A percentile compares a stretch with the other conserved stretches of the same genome.
Evolutionary conservation across 2,888 invertebrate species (phyloP).

Genomic region (Callimorpha dominula): DNA sequence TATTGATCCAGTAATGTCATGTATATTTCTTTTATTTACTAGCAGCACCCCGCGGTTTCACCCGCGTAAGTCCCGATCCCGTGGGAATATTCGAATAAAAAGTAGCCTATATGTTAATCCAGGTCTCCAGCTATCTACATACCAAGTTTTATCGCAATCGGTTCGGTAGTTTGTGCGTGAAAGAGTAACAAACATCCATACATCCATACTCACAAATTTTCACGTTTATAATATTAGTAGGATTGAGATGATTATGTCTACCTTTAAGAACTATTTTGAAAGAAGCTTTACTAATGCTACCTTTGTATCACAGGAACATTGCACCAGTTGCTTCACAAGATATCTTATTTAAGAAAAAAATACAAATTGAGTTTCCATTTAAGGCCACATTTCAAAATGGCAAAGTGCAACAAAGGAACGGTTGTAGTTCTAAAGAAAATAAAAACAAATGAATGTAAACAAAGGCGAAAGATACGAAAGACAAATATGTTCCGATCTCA

Average conservation of each 20-base stretch:
- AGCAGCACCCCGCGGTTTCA: too few species aligned
- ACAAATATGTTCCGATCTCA: slow-evolving; percentile 36
- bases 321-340: background rate
- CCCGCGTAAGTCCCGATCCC: too few species aligned
- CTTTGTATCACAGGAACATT: background rate
- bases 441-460: slow-evolving; percentile 27
- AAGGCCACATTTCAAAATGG: background rate
- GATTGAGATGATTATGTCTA: background rate
- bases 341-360: background rate
- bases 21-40: too few species aligned
- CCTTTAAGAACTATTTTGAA: background rate
- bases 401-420: slow-evolving; percentile 14
- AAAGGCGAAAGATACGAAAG: slow-evolving; percentile 28
- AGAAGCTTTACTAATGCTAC: slow-evolving; percentile 20
- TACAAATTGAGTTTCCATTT: slow-evolving; percentile 6
- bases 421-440: slow-evolving; percentile 11
- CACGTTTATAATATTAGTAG: too few species aligned
- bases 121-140: too few species aligned
- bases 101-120: too few species aligned
- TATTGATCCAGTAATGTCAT: too few species aligned
- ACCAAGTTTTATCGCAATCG: too few species aligned
- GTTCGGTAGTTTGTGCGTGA: too few species aligned
- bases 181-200: too few species aligned
- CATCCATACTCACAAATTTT: too few species aligned
- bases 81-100: too few species aligned